Percentiles rank a stretch among this genome's conserved stretches.
Evolutionary conservation across 2,797 vertebrate genomes (phyloP).

Genomic region (Buceros bicornis): DNA sequence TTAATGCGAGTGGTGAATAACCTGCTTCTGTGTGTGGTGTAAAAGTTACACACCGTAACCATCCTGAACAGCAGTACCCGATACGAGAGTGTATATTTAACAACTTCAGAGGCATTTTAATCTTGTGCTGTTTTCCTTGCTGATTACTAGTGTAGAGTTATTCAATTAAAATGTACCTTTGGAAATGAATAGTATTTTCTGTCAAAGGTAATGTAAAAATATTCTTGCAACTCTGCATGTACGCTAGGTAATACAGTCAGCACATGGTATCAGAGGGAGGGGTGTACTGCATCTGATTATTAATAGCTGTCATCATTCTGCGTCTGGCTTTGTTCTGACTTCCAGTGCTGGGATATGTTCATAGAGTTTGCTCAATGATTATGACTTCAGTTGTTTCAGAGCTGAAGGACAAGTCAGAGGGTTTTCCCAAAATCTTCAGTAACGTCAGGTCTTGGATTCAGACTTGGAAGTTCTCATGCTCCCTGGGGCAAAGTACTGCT

Average conservation of each 20-base stretch:
- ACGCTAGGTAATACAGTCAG: neutral
- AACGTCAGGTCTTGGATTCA: neutral
- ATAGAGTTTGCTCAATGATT: neutral
- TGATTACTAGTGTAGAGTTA: neutral
- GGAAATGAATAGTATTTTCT: neutral
- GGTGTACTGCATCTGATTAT: neutral
- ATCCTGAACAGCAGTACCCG: neutral
- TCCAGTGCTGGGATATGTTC: neutral
- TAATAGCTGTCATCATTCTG: rapidly evolving
- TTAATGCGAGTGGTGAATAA: neutral
- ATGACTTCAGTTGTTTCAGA: neutral
- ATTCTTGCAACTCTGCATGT: neutral
- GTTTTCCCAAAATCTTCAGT: neutral
- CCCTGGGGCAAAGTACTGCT: neutral
- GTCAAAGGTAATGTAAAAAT: neutral
- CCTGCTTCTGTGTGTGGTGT: neutral
- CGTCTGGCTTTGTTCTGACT: neutral
- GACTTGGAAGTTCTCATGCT: neutral
- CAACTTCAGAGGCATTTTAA: neutral
- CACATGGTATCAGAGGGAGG: neutral
- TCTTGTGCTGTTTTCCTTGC: neutral
- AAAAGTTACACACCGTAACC: neutral
- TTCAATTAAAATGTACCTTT: neutral
- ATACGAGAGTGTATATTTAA: neutral
- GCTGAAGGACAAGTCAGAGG: neutral